phyloP scores from a whole-genome alignment of 2,113 vertebrate genomes.

The Colius striatus region DNA sequence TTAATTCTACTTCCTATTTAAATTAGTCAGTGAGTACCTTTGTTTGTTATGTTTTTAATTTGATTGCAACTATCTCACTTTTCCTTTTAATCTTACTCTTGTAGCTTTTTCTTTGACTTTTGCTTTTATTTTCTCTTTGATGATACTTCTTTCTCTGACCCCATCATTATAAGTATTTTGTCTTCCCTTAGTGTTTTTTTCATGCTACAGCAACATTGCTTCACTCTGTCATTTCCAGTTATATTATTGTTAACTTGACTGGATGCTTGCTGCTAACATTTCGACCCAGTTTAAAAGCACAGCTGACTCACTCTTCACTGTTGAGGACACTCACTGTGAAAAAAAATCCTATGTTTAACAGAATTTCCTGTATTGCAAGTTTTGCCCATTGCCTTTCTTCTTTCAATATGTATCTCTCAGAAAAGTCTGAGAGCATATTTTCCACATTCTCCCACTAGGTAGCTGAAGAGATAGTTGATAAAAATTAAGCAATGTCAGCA shows the following conservation, averaged over 20 bases:
- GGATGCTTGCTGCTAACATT: background rate
- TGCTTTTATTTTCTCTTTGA: background rate
- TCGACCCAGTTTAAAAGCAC: background rate
- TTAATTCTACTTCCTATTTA: background rate
- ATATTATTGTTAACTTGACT: background rate
- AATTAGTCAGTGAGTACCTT: background rate
- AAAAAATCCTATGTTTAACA: background rate
- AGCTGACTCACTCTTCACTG: background rate
- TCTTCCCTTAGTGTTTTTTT: background rate
- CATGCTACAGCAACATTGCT: background rate
- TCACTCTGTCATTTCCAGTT: background rate
- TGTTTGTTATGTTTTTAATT: background rate
- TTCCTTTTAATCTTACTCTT: background rate
- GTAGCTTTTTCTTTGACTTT: background rate
- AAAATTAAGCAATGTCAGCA: constrained; percentile 3
- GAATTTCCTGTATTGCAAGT: background rate
- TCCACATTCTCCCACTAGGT: background rate
- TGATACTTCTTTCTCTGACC: background rate
- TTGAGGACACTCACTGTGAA: background rate
- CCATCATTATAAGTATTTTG: background rate
- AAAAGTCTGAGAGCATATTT: background rate
- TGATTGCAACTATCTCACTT: background rate
- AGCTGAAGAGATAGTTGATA: background rate
- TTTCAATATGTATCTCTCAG: background rate
- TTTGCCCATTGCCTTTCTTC: background rate